Evolutionary conservation across 2,888 invertebrate species (phyloP), one percentile per base, ranked within the genome.

Genomic region (Heliconius ethilla): DNA sequence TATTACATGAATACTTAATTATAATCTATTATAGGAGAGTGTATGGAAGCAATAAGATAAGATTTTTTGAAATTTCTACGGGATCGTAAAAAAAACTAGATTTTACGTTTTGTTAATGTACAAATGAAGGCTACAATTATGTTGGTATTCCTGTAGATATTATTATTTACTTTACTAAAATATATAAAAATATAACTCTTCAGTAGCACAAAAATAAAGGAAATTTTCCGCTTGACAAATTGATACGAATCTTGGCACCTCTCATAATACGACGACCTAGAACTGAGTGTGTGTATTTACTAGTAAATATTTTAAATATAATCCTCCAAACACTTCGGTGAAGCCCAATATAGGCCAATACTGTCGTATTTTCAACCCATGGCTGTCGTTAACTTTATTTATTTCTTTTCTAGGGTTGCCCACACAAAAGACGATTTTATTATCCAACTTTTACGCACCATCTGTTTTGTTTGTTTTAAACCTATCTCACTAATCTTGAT

Each of bases 201-300:
- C 10, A 62, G 29, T 65, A 29, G 22, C 25, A 62, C 29, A 27
- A 62, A 65, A 29, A 65, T 65, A 65, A 65, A 29, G 29, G 18
- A 65, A 65, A 29, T 65, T 65, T 29, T 65, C 65, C 65, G 7
- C 65, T 29, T 65, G 65, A 29, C 65, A 25, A 70, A 27, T 70
- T 70, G 25, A 45, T 27, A 70, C 25, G 69, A 70, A 25, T 45
- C 45, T 70, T 70, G 69, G 69, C 69, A 70, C 25, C 69, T 45
- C 45, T 70, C 27, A 45, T 37, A 70, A 70, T n/a, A 45, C 9
- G 25, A 45, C 45, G 40, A 45, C 45, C 45, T 27, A 18, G 65
- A 70, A 45, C 45, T 7, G 37, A 70, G 27, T 45, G 40, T 70
- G 65, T 18, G 18, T 69, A 27, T 70, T 27, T 70, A 27, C 45